Percentiles rank a stretch among this genome's conserved stretches.
Conservation (phyloP, 2,888 invertebrate genomes). For the Macroteleia sp. region DNA sequence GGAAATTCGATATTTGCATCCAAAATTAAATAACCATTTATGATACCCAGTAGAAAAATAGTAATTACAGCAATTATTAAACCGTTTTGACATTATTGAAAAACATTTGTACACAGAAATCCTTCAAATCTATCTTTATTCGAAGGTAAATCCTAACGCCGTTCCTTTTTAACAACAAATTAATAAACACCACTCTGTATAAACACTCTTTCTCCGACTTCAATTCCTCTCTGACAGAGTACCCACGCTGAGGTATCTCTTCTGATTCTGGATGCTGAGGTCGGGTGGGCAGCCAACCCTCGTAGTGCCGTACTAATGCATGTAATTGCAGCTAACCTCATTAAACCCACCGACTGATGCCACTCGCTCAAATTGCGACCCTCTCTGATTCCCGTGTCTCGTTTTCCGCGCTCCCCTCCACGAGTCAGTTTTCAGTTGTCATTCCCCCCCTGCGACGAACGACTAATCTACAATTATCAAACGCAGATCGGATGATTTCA, state of each 20-base stretch:
- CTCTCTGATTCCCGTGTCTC: constrained; percentile 62
- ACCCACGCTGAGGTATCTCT: constrained; percentile 66
- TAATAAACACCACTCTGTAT: constrained; percentile 40
- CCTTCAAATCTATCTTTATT: neutral
- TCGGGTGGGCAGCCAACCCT: constrained; percentile 72
- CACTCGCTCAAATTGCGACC: constrained; percentile 78
- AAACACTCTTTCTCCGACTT: constrained; percentile 35
- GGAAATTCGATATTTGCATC: too few relatives aligned
- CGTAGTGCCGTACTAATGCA: constrained; percentile 80
- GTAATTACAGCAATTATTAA: too few relatives aligned
- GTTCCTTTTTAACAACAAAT: constrained; percentile 30
- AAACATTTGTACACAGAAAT: too few relatives aligned
- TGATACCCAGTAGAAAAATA: too few relatives aligned
- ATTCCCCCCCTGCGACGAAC: constrained; percentile 25
- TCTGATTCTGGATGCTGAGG: constrained; percentile 69
- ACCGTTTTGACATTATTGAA: too few relatives aligned
- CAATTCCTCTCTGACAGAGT: constrained; percentile 54
- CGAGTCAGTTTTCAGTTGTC: constrained; percentile 34
- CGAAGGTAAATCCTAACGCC: neutral
- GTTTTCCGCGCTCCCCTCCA: constrained; percentile 11
- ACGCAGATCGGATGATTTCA: constrained; percentile 57
- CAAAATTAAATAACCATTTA: too few relatives aligned
- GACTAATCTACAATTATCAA: constrained; percentile 61
- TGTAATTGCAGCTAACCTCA: constrained; percentile 83
- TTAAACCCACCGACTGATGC: constrained; percentile 81